A percentile compares a stretch with the other conserved stretches of the same genome.
These are phyloP conservation scores for Tauraco hartlaubi DNA, from an alignment of 2,797 vertebrate species.

Conservation along the genomic window DNA sequence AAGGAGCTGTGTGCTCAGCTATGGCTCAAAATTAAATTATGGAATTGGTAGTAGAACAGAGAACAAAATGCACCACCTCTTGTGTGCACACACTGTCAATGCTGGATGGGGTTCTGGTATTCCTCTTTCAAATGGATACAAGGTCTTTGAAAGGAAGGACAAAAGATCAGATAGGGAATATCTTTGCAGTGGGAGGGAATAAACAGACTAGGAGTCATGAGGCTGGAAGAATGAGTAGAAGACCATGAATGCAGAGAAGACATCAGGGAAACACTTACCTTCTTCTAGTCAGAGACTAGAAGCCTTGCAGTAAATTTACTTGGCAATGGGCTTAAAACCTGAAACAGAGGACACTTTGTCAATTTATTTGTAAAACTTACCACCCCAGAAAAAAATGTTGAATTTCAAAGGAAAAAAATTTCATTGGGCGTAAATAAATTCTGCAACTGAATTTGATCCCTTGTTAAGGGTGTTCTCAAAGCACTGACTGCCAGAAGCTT, in stretches of 20 bases:
- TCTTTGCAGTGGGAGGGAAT: background rate
- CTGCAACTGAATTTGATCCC: background rate
- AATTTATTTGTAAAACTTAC: background rate
- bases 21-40: background rate
- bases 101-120: background rate
- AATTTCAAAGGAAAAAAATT: background rate
- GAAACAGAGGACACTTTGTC: background rate
- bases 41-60: background rate
- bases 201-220: background rate
- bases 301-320: background rate
- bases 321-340: background rate
- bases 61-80: background rate
- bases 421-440: background rate
- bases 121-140: background rate
- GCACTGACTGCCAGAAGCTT: background rate
- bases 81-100: background rate
- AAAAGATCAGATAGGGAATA: background rate
- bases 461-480: background rate
- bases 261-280: background rate
- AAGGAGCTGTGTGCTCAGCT: background rate
- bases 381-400: background rate
- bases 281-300: background rate
- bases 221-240: background rate
- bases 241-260: background rate
- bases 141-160: background rate